Percentiles rank a stretch among this genome's conserved stretches.
Evolutionary conservation across 2,797 vertebrate genomes (phyloP).

Genomic region (Poeciliopsis presidionis): DNA sequence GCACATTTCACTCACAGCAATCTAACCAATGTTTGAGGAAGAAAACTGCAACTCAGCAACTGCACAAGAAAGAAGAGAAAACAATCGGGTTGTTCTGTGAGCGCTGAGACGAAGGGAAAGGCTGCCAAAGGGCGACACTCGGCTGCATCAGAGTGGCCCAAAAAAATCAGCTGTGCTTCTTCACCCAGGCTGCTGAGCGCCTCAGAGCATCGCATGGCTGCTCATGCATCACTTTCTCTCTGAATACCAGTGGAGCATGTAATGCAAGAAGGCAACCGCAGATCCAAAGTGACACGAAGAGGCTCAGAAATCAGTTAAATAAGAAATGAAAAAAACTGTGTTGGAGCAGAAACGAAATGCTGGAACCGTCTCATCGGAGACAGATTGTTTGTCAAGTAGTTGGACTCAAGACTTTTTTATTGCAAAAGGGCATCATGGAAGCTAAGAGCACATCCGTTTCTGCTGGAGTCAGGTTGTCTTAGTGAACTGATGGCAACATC

Average conservation of each 20-base stretch:
- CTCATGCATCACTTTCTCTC: conserved; percentile 49
- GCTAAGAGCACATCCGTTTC: neutral
- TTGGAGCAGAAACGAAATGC: neutral
- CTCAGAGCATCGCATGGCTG: conserved; percentile 11
- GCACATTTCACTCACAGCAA: conserved; percentile 40
- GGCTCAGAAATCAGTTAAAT: conserved; percentile 11
- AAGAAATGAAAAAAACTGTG: neutral
- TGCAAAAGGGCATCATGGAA: neutral
- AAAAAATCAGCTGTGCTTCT: conserved; percentile 33
- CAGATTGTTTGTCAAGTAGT: neutral
- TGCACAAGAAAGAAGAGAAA: conserved; percentile 35
- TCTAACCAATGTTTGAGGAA: conserved; percentile 43
- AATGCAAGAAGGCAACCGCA: conserved; percentile 12
- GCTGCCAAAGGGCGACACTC: conserved; percentile 33
- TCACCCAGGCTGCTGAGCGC: conserved; percentile 27
- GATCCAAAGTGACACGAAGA: conserved; percentile 3
- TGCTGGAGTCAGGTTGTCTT: neutral
- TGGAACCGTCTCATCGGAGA: neutral
- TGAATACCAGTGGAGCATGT: conserved; percentile 25
- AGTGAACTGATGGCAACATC: neutral
- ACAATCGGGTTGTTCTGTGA: conserved; percentile 22
- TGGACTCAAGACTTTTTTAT: neutral
- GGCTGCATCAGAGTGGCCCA: conserved; percentile 25
- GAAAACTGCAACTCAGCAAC: conserved; percentile 62
- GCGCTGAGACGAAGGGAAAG: conserved; percentile 15